Base-by-base conservation (phyloP, 2,888 invertebrate genomes). In the Tanypteryx hageni region DNA sequence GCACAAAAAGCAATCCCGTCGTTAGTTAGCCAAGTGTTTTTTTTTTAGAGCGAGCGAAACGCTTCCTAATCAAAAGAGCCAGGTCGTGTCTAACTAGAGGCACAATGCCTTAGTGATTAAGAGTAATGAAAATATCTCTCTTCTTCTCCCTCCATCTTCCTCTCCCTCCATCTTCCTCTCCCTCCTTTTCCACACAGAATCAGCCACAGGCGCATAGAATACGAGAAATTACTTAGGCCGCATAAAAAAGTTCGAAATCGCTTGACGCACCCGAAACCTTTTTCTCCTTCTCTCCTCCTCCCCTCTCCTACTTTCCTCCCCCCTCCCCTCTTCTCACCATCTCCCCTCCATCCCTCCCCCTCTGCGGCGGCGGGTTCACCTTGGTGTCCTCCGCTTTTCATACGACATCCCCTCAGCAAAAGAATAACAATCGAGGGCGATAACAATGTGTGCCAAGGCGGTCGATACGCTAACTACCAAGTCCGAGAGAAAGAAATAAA, bases 41-140 rank as follows among this genome's bases (percentile, higher is more conserved):
- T 83, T 83, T 83, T 83, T 83, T 83, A 44, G 16, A 82, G 11
- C 31, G 86, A 86, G 89, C 18, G 89, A 64, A 89, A 89, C 68
- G 89, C 89, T 64, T 64, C 89, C 89, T 68, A 89, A 89, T 89
- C 89, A 89, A 89, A 89, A 89, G 89, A 89, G 22, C 76, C 76
- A 76, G 89, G 89, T 89, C 89, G 89, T 64, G 44, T 64, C 31
- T 89, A 89, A 89, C 89, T 64, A 89, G 89, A 89, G 89, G 64
- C 64, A 89, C 89, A 89, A 89, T 89, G 89, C 89, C 89, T 64
- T 89, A 89, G 68, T 89, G 89, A 89, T 89, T 89, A 89, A 89
- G 89, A 89, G 64, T 89, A 89, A 89, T 89, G 89, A 89, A 89
- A 89, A 89, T 89, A 64, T 89, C 44, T 89, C 89, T 44, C 83